Percentiles rank a stretch among this genome's conserved stretches.
These are phyloP conservation scores for Napeogenes sylphis DNA, from an alignment of 2,888 invertebrate species.

Conservation along the genomic window DNA sequence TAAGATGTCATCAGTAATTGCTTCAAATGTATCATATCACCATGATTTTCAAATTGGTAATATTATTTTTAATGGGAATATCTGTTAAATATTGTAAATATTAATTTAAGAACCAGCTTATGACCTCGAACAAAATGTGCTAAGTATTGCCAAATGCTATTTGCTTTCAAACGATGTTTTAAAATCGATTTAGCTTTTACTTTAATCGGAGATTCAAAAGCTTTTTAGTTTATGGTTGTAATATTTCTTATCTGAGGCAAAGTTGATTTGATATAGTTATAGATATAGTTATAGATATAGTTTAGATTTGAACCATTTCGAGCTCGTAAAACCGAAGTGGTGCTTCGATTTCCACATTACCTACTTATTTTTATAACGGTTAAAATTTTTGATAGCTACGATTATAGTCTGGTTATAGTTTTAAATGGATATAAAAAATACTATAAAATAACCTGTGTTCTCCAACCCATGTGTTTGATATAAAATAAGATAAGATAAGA, in stretches of 20 bases:
- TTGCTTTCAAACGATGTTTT: constrained; percentile 13
- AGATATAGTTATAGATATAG: background rate
- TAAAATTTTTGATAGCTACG: constrained; percentile 19
- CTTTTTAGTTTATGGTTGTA: constrained; percentile 18
- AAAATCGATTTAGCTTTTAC: constrained; percentile 19
- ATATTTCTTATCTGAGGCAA: too few species aligned
- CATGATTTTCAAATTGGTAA: background rate
- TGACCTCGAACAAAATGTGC: constrained; percentile 17
- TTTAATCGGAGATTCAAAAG: constrained; percentile 20
- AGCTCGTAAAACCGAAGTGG: constrained; percentile 31
- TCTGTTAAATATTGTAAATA: too few species aligned
- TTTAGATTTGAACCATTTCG: constrained; percentile 3
- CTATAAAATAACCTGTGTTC: background rate
- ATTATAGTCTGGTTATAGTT: constrained; percentile 21
- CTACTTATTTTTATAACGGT: constrained; percentile 23
- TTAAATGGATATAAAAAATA: constrained; percentile 2
- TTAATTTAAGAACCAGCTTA: background rate
- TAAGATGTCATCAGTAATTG: background rate
- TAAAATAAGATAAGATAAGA: background rate
- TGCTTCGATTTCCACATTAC: constrained; percentile 28
- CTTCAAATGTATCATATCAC: background rate
- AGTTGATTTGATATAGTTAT: background rate
- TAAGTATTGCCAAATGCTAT: constrained; percentile 16
- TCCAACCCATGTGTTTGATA: constrained; percentile 3
- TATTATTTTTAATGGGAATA: too few species aligned